Evolutionary conservation across 2,888 invertebrate genomes (phyloP).

Genomic region (Hyppa rectilinea): DNA sequence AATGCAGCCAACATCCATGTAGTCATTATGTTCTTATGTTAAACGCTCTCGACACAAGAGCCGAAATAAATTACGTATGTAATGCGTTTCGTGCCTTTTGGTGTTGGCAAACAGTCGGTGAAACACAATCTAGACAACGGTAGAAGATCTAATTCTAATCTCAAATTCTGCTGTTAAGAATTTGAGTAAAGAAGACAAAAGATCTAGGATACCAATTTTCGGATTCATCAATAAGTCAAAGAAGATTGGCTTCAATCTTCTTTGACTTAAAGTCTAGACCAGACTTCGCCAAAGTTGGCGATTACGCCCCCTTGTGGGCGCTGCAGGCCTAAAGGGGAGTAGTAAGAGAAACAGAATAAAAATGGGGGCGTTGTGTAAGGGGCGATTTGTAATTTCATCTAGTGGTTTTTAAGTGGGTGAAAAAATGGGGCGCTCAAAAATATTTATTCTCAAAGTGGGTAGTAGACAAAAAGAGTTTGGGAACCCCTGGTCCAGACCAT

Average conservation of each 20-base stretch:
- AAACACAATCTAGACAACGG: slow-evolving; percentile 3
- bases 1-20: slow-evolving; percentile 34
- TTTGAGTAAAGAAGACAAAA: neutral
- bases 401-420: too few species aligned
- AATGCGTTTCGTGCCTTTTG: slow-evolving; percentile 1
- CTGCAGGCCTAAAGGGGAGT: too few species aligned
- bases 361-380: too few species aligned
- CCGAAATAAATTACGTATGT: slow-evolving; percentile 27
- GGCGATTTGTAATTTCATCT: too few species aligned
- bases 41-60: slow-evolving; percentile 45
- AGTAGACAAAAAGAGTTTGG: too few species aligned
- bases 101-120: slow-evolving; percentile 20
- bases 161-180: neutral
- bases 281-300: too few species aligned
- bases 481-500: too few species aligned
- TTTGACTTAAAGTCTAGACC: neutral
- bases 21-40: slow-evolving; percentile 44
- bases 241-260: neutral
- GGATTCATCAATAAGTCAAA: neutral
- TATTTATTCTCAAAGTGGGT: too few species aligned
- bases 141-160: neutral
- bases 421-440: too few species aligned
- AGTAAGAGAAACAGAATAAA: too few species aligned
- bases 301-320: too few species aligned
- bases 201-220: neutral